These are phyloP conservation scores for Argyrosomus regius DNA, from an alignment of 2,797 vertebrate genomes.

Conservation along the genomic window DNA sequence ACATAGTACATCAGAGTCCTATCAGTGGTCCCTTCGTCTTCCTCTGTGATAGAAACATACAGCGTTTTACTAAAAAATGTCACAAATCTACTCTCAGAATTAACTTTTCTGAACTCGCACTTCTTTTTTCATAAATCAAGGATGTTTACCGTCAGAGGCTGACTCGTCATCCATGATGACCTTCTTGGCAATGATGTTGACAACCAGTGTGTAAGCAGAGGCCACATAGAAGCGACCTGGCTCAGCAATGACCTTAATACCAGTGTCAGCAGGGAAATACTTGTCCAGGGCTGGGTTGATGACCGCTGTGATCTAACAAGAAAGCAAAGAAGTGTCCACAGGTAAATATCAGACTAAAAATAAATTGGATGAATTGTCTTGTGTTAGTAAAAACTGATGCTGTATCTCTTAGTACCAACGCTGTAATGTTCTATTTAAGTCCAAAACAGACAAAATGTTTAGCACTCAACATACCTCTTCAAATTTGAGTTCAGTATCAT, in stretches of 20 bases:
- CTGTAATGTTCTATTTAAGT: background rate
- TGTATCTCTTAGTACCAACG: background rate
- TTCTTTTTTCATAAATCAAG: background rate
- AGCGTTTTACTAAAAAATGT: background rate
- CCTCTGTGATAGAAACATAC: conserved; percentile 83
- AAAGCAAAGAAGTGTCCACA: background rate
- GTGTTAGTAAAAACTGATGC: background rate
- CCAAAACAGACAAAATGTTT: background rate
- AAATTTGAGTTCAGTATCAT: conserved; percentile 94
- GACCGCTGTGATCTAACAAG: conserved; percentile 89
- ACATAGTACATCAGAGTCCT: conserved; percentile 98
- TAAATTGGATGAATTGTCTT: background rate
- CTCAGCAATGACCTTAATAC: conserved; percentile 92
- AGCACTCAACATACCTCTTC: conserved; percentile 90
- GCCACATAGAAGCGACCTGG: conserved; percentile 97
- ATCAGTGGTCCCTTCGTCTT: conserved; percentile 89
- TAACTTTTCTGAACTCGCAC: background rate
- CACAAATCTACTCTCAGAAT: background rate
- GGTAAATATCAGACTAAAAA: background rate
- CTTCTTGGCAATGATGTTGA: conserved; percentile 98
- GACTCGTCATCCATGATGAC: conserved; percentile 91
- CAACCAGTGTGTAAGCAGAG: conserved; percentile 94
- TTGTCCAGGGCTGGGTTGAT: conserved; percentile 95
- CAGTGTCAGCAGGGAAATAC: conserved; percentile 92
- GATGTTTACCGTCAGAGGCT: conserved; percentile 85